phyloP scores from a whole-genome alignment of 1,140 invertebrate species.

The Drosophila subpulchrella region DNA sequence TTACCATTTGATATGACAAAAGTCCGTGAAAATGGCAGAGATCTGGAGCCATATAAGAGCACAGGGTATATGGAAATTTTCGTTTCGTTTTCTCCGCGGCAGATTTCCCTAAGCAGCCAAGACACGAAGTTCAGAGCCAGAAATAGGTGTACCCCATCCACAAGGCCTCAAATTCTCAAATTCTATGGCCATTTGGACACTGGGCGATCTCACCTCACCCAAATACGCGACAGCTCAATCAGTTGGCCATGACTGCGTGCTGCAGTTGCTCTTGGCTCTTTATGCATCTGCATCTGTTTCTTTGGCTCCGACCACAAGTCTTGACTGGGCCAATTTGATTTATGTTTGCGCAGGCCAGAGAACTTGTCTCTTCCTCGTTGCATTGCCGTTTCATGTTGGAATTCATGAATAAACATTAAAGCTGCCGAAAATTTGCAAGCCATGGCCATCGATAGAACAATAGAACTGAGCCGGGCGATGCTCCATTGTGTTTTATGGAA shows the following conservation, averaged over 20 bases:
- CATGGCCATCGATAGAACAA: conserved; percentile 59
- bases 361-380: conserved; percentile 69
- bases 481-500: conserved; percentile 79
- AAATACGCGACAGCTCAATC: conserved; percentile 81
- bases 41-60: conserved; percentile 63
- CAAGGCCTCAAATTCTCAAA: neutral
- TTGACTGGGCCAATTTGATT: conserved; percentile 69
- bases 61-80: conserved; percentile 64
- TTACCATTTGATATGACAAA: conserved; percentile 66
- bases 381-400: conserved; percentile 79
- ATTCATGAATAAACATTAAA: conserved; percentile 83
- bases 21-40: conserved; percentile 58
- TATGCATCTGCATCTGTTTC: neutral
- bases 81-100: conserved; percentile 49
- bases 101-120: conserved; percentile 50
- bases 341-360: conserved; percentile 51
- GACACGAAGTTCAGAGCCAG: conserved; percentile 53
- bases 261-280: conserved; percentile 32
- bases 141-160: conserved; percentile 35
- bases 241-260: conserved; percentile 79
- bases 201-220: conserved; percentile 75
- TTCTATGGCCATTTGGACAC: conserved; percentile 46
- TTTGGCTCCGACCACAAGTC: neutral
- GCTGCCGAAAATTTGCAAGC: conserved; percentile 73
- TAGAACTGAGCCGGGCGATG: conserved; percentile 61